Percentiles rank a stretch among this genome's conserved stretches.
Evolutionary conservation across 2,797 vertebrate genomes (phyloP).

Genomic region (Aratinga solstitialis): DNA sequence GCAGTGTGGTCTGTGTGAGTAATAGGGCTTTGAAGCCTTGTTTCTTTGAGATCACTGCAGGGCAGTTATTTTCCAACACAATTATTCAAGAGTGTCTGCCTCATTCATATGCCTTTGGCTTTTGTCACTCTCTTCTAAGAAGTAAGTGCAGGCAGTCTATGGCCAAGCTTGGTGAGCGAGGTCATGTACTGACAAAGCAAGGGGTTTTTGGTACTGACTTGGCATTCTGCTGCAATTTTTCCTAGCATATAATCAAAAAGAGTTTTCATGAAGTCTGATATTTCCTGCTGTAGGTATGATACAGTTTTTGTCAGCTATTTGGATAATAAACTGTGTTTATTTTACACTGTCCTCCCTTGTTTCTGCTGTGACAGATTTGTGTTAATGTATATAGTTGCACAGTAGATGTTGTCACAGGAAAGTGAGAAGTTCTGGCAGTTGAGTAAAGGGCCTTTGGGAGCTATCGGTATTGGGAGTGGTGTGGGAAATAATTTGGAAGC

Average conservation of each 20-base stretch:
- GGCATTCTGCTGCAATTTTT: background rate
- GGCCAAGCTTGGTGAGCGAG: background rate
- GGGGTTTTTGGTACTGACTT: background rate
- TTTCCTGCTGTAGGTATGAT: background rate
- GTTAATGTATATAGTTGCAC: constrained; percentile 8
- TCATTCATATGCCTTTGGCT: background rate
- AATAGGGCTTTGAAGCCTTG: background rate
- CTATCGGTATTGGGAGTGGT: constrained; percentile 40
- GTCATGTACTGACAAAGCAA: background rate
- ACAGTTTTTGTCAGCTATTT: constrained; percentile 2
- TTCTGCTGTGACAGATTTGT: constrained; percentile 49
- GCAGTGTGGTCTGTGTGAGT: fast-evolving
- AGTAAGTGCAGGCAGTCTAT: background rate
- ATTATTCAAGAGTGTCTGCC: background rate
- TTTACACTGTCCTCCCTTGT: background rate
- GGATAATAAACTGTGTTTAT: constrained; percentile 3
- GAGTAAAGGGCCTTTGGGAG: constrained; percentile 31
- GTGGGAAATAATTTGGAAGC: constrained; percentile 51
- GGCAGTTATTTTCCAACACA: background rate
- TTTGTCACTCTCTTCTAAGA: background rate
- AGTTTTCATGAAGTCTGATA: background rate
- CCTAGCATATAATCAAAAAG: background rate
- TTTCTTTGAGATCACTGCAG: background rate
- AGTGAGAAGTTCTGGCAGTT: constrained; percentile 52
- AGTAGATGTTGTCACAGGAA: constrained; percentile 47